phyloP scores from a whole-genome alignment of 2,888 invertebrate species.

The Formica aserva region DNA sequence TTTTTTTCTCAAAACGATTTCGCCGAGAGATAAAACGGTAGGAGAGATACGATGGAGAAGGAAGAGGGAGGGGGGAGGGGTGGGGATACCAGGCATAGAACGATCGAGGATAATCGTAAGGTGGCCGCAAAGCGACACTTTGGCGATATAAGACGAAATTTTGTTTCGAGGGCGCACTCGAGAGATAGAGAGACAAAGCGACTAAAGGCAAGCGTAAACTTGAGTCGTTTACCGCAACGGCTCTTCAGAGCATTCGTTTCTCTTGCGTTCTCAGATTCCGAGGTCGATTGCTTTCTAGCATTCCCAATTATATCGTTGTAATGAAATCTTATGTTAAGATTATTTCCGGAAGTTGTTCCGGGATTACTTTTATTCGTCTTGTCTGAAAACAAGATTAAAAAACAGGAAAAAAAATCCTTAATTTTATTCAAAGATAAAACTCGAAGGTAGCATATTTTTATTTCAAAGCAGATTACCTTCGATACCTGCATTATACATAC shows the following conservation, averaged over 20 bases:
- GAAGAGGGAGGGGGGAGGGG: too few relatives aligned
- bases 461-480: not conserved
- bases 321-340: not conserved
- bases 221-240: constrained; percentile 4
- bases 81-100: not conserved
- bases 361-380: not conserved
- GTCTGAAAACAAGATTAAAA: not conserved
- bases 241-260: not conserved
- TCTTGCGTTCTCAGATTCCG: not conserved
- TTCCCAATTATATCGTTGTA: constrained; percentile 4
- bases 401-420: not conserved
- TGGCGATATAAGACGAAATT: constrained; percentile 23
- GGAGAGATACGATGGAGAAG: not conserved
- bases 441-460: not conserved
- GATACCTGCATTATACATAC: not conserved
- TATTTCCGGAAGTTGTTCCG: not conserved
- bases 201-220: constrained; percentile 37
- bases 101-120: constrained; percentile 28
- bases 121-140: constrained; percentile 31
- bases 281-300: constrained; percentile 18
- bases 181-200: constrained; percentile 22
- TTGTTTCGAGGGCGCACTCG: constrained; percentile 25
- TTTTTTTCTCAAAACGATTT: constrained; percentile 29
- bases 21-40: constrained; percentile 24
- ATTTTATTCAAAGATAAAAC: not conserved